phyloP scores from a whole-genome alignment of 2,113 vertebrate species.

The Trochalopteron elliotii region DNA sequence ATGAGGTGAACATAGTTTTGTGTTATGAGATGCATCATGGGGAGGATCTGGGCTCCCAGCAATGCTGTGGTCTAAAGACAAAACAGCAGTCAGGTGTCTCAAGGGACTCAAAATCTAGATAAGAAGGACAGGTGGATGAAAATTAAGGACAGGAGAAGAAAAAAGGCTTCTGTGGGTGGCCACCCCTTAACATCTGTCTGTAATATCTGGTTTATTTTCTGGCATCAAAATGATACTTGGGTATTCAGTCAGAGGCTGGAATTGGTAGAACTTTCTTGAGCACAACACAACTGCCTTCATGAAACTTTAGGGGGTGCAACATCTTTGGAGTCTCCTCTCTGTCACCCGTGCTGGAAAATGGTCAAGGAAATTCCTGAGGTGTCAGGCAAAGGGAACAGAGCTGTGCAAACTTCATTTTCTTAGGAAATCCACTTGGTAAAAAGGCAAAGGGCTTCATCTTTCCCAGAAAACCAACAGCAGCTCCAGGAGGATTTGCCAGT shows the following conservation, averaged over 20 bases:
- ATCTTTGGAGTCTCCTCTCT: neutral
- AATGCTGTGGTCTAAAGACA: neutral
- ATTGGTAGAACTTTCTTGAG: neutral
- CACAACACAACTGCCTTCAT: neutral
- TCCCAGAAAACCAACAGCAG: neutral
- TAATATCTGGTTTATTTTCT: neutral
- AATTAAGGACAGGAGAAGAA: neutral
- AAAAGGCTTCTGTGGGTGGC: neutral
- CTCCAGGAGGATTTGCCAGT: neutral
- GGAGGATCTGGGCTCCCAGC: neutral
- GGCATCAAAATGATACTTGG: neutral
- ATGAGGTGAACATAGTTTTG: neutral
- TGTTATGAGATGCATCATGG: neutral
- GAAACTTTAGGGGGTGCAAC: neutral
- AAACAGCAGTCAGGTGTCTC: neutral
- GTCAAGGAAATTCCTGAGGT: neutral
- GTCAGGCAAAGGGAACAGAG: neutral
- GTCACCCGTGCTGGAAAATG: neutral
- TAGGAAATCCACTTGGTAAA: neutral
- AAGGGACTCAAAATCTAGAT: neutral
- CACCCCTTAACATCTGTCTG: neutral
- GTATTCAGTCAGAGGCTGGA: neutral
- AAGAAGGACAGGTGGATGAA: neutral
- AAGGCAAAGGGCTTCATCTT: neutral
- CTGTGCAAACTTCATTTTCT: neutral